Evolutionary conservation across 2,113 vertebrate genomes (phyloP), one percentile per base, ranked within the genome.

Genomic region (Hassar affinis): DNA sequence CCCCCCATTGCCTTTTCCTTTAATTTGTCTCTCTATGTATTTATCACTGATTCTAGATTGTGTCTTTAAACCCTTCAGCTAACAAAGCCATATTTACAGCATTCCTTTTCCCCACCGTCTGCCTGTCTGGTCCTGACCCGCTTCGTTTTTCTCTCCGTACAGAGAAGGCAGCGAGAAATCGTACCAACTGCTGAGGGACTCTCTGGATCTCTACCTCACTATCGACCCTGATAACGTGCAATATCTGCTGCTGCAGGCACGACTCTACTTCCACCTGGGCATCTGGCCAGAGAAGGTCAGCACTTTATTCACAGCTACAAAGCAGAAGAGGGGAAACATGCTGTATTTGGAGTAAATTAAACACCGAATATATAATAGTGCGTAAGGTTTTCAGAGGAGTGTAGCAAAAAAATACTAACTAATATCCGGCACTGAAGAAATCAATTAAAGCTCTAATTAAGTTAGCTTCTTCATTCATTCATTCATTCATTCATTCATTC

Each of bases 221-320:
- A 98, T 99, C 93, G 97, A 97, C 91, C 97, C 97, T 1, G 97
- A 99, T 91, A 98, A 99, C 4, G 97, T 99, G 87, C 96, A 98
- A 92, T 97, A 99, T 49, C 93, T 99, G 71, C 95, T 99, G 89
- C 95, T 99, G 78, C 97, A 99, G 85, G 98, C 97, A 61, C 94
- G 98, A 69, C 92, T 99, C 5, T 99, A 99, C 93, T 99, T 99
- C 94, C 97, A 98, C 88, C 92, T 99, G 90, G 98, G 98, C 85
- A 99, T 99, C 92, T 99, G 97, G 97, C 98, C 98, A 87, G 98
- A 99, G 93, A 99, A 99, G 97, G 98, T 99, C 92, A 91, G 80
- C 1, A 18, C 52, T 33, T 12, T 61, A 52, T 14, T n/a, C 12
- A n/a, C 64, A 42, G 66, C 33, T 42, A n/a, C 30, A 61, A 4